Percentiles rank a stretch among this genome's conserved stretches.
Evolutionary conservation across 2,797 vertebrate species (phyloP).

Genomic region (Fringilla coelebs): DNA sequence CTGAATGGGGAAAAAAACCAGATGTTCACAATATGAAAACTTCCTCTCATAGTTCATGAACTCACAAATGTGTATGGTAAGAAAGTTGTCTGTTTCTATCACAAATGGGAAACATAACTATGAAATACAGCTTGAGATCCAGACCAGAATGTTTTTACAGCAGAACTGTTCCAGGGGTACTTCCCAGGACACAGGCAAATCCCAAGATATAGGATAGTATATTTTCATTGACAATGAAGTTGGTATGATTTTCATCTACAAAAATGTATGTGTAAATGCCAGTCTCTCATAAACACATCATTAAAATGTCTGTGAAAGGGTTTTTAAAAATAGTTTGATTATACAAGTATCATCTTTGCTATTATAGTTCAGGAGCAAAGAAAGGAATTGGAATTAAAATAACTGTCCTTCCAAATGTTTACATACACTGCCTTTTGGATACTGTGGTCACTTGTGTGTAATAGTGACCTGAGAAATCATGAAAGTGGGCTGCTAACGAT

Average conservation of each 20-base stretch:
- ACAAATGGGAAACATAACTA: neutral
- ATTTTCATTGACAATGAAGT: neutral
- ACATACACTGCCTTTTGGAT: neutral
- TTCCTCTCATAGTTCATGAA: constrained; percentile 63
- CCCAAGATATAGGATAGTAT: neutral
- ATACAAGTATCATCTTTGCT: neutral
- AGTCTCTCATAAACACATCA: neutral
- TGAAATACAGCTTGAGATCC: neutral
- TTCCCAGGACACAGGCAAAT: neutral
- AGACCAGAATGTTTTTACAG: neutral
- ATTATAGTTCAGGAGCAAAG: neutral
- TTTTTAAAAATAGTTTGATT: neutral
- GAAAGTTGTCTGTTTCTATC: neutral
- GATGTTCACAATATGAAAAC: constrained; percentile 46
- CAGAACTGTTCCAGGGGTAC: neutral
- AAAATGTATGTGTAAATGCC: neutral
- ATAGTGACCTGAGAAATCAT: neutral
- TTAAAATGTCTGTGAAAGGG: neutral
- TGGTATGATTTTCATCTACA: neutral
- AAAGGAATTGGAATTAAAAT: neutral
- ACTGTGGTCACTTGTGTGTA: neutral
- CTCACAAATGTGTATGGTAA: constrained; percentile 17
- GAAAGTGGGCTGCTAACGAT: neutral
- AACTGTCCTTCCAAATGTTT: neutral
- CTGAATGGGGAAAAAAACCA: constrained; percentile 11